Evolutionary conservation across 2,113 vertebrate genomes (phyloP), one percentile per base, ranked within the genome.

Genomic region (Ptychochromis oligacanthus): DNA sequence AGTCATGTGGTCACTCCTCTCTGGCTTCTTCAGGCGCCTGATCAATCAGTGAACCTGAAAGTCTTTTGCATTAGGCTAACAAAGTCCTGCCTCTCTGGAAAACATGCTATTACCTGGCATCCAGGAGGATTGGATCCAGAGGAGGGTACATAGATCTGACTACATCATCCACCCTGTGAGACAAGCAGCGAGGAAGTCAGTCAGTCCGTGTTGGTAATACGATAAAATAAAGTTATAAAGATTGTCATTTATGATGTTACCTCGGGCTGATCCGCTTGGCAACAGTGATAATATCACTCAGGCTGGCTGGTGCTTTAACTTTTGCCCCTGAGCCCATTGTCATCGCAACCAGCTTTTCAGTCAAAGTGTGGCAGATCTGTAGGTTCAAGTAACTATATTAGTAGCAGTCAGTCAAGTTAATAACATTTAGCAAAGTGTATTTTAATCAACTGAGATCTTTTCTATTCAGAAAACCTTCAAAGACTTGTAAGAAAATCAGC

Each of bases 191-290:
- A 78, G 34, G 54, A 72, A 12, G 11, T 12, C 1, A 13, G 34
- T 89, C n/a, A 62, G 75, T 7, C 6, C 0, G 10, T 26, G 75
- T 38, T 46, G 14, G 8, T 14, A 1, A 20, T 1, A 6, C 17
- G 59, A 22, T 28, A 2, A 22, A 10, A 0, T 7, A 11, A 9
- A 43, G n/a, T 5, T 49, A 49, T 24, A 8, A 17, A 31, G 5
- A 52, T 20, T 20, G 15, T 13, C 1, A 13, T 4, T 1, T 38
- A 4, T 36, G 2, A 2, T 0, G 13, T 94, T 93, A 99, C 98
- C 98, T 97, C 31, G 98, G 98, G 93, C 97, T 97, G 93, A 99
- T 99, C 86, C 97, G 95, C 93, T 99, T 99, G 89, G 98, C 98
- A 83, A 99, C 98, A 8, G 96, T 96, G 6, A 99, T 98, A 86